phyloP scores from a whole-genome alignment of 2,113 vertebrate species.

The Rattus rattus region DNA sequence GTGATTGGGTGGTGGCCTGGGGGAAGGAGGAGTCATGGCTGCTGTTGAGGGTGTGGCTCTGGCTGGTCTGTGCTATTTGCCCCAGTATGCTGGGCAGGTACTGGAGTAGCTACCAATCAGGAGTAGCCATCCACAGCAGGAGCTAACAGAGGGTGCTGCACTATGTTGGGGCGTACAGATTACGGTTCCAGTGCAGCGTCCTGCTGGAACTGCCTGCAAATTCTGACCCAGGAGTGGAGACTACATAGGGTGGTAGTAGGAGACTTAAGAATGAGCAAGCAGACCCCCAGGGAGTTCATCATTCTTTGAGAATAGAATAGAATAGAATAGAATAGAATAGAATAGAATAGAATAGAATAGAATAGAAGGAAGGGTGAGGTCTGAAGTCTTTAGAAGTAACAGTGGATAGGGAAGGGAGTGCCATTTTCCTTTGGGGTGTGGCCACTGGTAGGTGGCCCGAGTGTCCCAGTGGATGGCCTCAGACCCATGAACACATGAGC shows the following conservation, averaged over 20 bases:
- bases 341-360: too few relatives aligned
- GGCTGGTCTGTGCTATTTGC: conserved; percentile 8
- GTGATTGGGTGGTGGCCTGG: neutral
- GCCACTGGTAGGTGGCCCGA: neutral
- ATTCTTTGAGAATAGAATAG: neutral
- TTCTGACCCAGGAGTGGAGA: neutral
- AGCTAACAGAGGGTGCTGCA: neutral
- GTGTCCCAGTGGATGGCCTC: neutral
- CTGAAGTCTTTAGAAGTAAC: neutral
- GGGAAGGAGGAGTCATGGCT: neutral
- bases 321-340: too few relatives aligned
- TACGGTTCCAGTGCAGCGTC: neutral
- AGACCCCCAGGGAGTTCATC: neutral
- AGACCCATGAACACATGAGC: neutral
- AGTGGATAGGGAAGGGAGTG: neutral
- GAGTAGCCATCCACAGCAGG: neutral
- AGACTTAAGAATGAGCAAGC: neutral
- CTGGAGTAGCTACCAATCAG: neutral
- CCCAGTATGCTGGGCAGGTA: neutral
- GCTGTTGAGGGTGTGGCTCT: neutral
- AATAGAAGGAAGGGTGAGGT: neutral
- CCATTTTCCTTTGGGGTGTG: neutral
- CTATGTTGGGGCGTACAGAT: neutral
- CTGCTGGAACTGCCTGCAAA: neutral
- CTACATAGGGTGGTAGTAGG: neutral